phyloP scores from a whole-genome alignment of 2,797 vertebrate genomes.

The Peromyscus nudipes region DNA sequence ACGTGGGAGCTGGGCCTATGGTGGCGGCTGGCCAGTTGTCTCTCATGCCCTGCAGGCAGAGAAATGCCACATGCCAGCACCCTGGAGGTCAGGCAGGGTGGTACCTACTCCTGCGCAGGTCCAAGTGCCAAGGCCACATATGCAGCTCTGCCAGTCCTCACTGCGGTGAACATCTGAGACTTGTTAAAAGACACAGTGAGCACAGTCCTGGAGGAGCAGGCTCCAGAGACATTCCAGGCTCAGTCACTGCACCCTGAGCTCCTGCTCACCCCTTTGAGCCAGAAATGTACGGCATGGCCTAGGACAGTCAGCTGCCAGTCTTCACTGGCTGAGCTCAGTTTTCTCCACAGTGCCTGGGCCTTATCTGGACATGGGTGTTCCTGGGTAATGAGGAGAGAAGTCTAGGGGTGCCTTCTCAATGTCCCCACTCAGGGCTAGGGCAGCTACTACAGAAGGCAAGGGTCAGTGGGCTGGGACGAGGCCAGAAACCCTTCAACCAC shows the following conservation, averaged over 20 bases:
- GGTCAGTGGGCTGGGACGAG: not conserved
- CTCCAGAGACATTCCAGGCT: not conserved
- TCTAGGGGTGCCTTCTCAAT: not conserved
- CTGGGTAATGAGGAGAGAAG: not conserved
- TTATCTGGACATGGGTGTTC: not conserved
- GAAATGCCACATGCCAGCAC: not conserved
- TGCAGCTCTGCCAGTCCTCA: fast-evolving
- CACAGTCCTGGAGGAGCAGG: fast-evolving
- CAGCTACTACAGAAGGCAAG: not conserved
- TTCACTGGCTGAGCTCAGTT: not conserved
- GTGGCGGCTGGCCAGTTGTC: not conserved
- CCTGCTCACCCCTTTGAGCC: not conserved
- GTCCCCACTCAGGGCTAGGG: not conserved
- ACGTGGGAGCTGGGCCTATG: not conserved
- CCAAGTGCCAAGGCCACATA: too few relatives aligned
- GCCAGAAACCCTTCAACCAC: not conserved
- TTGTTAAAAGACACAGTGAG: too few relatives aligned
- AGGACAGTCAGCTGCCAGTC: not conserved
- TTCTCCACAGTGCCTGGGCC: not conserved
- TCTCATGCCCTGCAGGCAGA: not conserved
- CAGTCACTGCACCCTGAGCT: fast-evolving
- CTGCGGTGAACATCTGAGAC: not conserved
- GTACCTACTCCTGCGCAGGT: not conserved
- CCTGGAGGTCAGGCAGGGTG: not conserved
- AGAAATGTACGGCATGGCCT: not conserved